A percentile compares a stretch with the other conserved stretches of the same genome.
Conservation (phyloP, 2,888 invertebrate species). For the Pasiphila rectangulata region DNA sequence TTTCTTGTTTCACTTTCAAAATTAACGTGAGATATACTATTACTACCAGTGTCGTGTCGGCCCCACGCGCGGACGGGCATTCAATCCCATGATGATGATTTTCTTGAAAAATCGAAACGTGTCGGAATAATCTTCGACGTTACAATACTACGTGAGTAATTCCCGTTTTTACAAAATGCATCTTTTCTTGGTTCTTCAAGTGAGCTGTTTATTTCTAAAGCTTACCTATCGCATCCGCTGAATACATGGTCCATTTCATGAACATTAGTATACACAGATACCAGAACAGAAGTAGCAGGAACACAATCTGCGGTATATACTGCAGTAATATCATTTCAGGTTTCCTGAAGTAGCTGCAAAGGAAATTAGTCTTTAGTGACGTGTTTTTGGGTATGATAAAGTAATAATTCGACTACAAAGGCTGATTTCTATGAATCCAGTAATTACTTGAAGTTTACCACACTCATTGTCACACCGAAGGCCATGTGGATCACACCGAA, state of each 20-base stretch:
- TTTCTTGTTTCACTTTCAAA: too few relatives aligned
- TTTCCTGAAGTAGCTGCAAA: slow-evolving; percentile 73
- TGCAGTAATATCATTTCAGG: slow-evolving; percentile 79
- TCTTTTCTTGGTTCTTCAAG: too few relatives aligned
- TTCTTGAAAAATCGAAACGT: too few relatives aligned
- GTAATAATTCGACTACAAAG: slow-evolving; percentile 40
- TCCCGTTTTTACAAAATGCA: too few relatives aligned
- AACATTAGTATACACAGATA: slow-evolving; percentile 85
- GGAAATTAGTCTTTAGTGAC: slow-evolving; percentile 13
- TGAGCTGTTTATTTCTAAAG: too few relatives aligned
- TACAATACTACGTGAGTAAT: too few relatives aligned
- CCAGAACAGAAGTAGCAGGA: slow-evolving; percentile 84
- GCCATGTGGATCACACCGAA: slow-evolving; percentile 87
- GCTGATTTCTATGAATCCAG: slow-evolving; percentile 76
- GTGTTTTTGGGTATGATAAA: slow-evolving; percentile 22
- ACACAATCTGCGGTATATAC: slow-evolving; percentile 86
- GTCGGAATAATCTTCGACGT: too few relatives aligned
- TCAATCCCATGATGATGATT: too few relatives aligned
- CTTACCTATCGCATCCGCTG: slow-evolving; percentile 61
- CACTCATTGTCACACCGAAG: slow-evolving; percentile 85
- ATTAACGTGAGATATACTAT: too few relatives aligned
- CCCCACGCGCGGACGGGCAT: too few relatives aligned
- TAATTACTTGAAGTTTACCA: slow-evolving; percentile 82
- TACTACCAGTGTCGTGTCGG: too few relatives aligned
- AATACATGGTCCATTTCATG: slow-evolving; percentile 85